A percentile compares a stretch with the other conserved stretches of the same genome.
Conservation (phyloP, 1,140 invertebrate species). For the Anagrus nilaparvatae region DNA sequence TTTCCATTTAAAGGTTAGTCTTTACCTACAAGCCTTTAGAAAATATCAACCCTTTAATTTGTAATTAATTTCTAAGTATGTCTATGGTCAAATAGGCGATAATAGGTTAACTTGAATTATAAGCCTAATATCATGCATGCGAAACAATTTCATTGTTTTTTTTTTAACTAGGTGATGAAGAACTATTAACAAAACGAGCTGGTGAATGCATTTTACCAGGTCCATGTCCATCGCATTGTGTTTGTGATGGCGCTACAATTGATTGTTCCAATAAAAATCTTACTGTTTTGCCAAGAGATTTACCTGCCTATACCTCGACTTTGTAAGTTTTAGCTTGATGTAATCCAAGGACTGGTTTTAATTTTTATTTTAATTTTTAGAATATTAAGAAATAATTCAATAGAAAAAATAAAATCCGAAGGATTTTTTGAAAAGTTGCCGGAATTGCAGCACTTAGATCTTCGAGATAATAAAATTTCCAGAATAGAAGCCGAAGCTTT, state of each 20-base stretch:
- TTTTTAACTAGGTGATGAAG: constrained; percentile 76
- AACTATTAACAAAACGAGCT: constrained; percentile 59
- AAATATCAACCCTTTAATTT: too few species aligned
- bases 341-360: background rate
- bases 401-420: constrained; percentile 76
- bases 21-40: too few species aligned
- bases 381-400: constrained; percentile 80
- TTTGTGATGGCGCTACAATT: constrained; percentile 78
- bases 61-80: too few species aligned
- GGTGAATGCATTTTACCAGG: constrained; percentile 60
- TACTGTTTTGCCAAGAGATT: constrained; percentile 73
- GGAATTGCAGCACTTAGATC: constrained; percentile 81
- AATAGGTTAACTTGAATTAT: too few species aligned
- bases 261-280: constrained; percentile 81
- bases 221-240: constrained; percentile 71
- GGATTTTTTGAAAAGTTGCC: constrained; percentile 77
- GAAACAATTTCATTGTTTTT: too few species aligned
- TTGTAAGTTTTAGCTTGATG: constrained; percentile 56
- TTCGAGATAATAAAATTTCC: constrained; percentile 79
- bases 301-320: constrained; percentile 86
- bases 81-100: too few species aligned
- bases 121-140: too few species aligned
- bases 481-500: constrained; percentile 88
- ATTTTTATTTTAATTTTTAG: constrained; percentile 39
- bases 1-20: too few species aligned